Percentiles rank a stretch among this genome's conserved stretches.
Evolutionary conservation across 2,113 vertebrate genomes (phyloP).

Genomic region (Myiozetetes cayanensis): DNA sequence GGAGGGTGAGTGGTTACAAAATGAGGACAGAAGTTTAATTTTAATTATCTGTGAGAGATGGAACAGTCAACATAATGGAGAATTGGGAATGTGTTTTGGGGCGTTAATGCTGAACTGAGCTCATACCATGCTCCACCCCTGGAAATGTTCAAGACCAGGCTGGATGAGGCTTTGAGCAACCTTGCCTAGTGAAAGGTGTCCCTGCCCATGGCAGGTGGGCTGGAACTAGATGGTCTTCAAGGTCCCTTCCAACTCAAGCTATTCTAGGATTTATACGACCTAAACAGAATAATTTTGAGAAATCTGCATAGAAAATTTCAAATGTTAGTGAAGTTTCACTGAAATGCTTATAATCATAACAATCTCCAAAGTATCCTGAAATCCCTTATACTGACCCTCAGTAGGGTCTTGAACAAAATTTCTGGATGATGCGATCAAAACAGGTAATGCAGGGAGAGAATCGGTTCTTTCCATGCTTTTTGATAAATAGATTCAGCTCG

Average conservation of each 20-base stretch:
- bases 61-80: neutral
- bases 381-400: neutral
- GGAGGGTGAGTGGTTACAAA: neutral
- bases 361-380: neutral
- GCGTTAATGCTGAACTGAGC: neutral
- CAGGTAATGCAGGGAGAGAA: neutral
- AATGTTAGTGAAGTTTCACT: neutral
- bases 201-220: neutral
- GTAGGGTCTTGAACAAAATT: neutral
- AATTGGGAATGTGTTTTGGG: neutral
- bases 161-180: neutral
- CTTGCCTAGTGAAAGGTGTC: neutral
- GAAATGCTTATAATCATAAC: neutral
- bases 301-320: neutral
- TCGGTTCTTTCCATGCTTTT: neutral
- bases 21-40: neutral
- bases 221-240: neutral
- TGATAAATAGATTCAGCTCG: neutral
- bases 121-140: neutral
- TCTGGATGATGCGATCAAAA: neutral
- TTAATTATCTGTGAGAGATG: neutral
- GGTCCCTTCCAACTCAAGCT: neutral
- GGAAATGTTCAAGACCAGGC: neutral
- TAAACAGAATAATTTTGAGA: neutral
- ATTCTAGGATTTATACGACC: neutral